Evolutionary conservation across 2,113 vertebrate genomes (phyloP).

Genomic region (Thunnus maccoyii): DNA sequence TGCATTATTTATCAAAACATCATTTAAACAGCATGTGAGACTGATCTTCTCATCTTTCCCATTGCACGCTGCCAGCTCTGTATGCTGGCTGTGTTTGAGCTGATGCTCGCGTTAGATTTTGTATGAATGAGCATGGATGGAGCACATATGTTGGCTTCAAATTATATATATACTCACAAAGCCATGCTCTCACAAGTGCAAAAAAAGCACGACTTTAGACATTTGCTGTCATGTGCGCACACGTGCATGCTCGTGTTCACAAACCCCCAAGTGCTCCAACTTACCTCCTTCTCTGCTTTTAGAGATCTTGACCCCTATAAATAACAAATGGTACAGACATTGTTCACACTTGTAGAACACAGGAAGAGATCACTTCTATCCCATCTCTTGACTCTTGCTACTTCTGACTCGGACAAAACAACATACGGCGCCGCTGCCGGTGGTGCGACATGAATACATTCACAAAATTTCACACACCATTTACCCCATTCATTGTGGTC

Average conservation of each 20-base stretch:
- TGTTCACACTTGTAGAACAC: not conserved
- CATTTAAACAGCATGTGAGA: slow-evolving; percentile 65
- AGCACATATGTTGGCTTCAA: slow-evolving; percentile 21
- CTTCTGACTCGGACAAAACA: slow-evolving; percentile 13
- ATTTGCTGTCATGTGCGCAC: not conserved
- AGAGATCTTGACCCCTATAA: slow-evolving; percentile 12
- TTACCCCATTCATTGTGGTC: slow-evolving; percentile 11
- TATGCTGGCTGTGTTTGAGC: slow-evolving; percentile 21
- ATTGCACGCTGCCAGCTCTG: slow-evolving; percentile 36
- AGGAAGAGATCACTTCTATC: not conserved
- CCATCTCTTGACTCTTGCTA: not conserved
- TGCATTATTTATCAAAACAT: slow-evolving; percentile 80
- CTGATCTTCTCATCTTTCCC: slow-evolving; percentile 50
- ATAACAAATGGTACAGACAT: slow-evolving; percentile 13
- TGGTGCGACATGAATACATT: slow-evolving; percentile 28
- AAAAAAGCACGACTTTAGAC: not conserved
- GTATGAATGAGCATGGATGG: slow-evolving; percentile 19
- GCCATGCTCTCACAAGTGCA: not conserved
- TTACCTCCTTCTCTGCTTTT: not conserved
- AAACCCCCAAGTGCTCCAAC: not conserved
- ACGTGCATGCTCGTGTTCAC: not conserved
- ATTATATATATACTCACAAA: not conserved
- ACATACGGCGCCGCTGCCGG: not conserved
- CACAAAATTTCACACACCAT: slow-evolving; percentile 10
- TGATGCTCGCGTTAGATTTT: not conserved